Evolutionary conservation across 2,113 vertebrate species (phyloP).

Genomic region (Trachemys scripta): DNA sequence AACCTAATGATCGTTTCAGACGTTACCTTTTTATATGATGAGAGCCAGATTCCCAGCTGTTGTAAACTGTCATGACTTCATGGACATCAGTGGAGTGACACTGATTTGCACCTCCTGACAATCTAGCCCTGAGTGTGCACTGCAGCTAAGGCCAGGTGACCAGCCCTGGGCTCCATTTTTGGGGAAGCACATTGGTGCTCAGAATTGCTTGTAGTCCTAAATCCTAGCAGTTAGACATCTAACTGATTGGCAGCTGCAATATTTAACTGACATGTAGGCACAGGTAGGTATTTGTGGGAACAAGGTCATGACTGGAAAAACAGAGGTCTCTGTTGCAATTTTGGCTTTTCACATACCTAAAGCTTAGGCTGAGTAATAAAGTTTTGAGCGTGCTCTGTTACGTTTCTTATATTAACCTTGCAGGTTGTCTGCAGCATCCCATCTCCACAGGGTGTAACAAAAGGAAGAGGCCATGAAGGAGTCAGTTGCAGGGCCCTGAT

Average conservation of each 20-base stretch:
- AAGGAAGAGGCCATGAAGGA: not conserved
- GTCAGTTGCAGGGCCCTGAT: not conserved
- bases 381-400: not conserved
- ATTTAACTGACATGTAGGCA: not conserved
- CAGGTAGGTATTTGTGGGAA: not conserved
- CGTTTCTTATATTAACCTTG: too few species aligned
- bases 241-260: not conserved
- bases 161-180: fast-evolving
- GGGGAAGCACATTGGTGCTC: not conserved
- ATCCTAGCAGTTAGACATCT: not conserved
- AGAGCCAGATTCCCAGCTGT: not conserved
- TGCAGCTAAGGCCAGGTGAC: not conserved
- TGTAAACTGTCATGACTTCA: not conserved
- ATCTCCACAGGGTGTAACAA: not conserved
- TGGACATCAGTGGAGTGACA: not conserved
- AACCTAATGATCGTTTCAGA: not conserved
- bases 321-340: not conserved
- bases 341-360: not conserved
- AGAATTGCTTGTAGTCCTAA: not conserved
- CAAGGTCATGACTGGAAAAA: not conserved
- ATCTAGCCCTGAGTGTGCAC: fast-evolving
- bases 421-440: not conserved
- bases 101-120: not conserved
- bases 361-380: not conserved
- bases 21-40: not conserved